Percentiles rank a stretch among this genome's conserved stretches.
Conservation (phyloP, 1,140 invertebrate genomes). For the Colletes gigas region DNA sequence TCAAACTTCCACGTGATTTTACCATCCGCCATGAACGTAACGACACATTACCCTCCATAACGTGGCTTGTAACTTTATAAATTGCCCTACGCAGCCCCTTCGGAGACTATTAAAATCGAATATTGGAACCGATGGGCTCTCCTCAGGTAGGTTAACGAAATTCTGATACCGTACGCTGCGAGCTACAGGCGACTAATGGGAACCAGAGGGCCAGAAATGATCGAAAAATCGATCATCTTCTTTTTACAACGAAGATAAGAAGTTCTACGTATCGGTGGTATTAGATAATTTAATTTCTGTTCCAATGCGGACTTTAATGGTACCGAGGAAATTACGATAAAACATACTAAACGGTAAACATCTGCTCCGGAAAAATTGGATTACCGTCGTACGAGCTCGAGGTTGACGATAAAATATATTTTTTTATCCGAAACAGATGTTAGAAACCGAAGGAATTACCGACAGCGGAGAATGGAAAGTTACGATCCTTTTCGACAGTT, state of each 20-base stretch:
- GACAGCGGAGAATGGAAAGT: no score
- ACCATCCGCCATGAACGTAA: slow-evolving; percentile 17
- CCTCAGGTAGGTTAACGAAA: slow-evolving; percentile 37
- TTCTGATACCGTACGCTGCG: slow-evolving; percentile 21
- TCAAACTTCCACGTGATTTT: slow-evolving; percentile 3
- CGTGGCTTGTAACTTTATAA: slow-evolving; percentile 41
- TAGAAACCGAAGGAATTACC: no score
- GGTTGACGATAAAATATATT: not conserved
- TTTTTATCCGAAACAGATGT: no score
- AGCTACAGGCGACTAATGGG: not conserved
- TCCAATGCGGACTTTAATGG: not conserved
- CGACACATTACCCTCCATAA: slow-evolving; percentile 39
- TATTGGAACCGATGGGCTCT: slow-evolving; percentile 40
- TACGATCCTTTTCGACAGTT: no score
- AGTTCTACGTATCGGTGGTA: not conserved
- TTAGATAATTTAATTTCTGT: not conserved
- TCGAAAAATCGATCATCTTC: slow-evolving; percentile 8
- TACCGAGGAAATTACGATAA: not conserved
- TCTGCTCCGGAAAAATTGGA: not conserved
- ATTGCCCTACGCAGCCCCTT: slow-evolving; percentile 35
- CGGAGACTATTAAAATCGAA: slow-evolving; percentile 41
- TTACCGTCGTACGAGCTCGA: no score
- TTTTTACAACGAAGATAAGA: not conserved
- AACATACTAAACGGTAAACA: not conserved
- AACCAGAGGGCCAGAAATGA: slow-evolving; percentile 1